Conservation (phyloP, 2,888 invertebrate genomes). For the Meganola albula region DNA sequence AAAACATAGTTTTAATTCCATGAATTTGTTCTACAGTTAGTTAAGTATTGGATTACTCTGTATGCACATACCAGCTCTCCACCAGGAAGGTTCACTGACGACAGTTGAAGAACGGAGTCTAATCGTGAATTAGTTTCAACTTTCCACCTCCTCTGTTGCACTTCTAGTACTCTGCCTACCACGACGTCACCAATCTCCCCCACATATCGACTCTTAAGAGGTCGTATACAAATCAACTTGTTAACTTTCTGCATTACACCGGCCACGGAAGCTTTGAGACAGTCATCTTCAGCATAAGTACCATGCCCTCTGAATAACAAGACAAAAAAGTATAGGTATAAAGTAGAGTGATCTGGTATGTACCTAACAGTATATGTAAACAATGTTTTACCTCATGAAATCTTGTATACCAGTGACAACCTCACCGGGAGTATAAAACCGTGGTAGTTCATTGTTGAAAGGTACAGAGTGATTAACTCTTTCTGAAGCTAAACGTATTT, state of each 20-base stretch:
- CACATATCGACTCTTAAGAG: conserved; percentile 92
- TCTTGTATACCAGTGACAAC: conserved; percentile 89
- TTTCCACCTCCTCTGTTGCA: conserved; percentile 96
- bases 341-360: background rate
- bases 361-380: background rate
- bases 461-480: conserved; percentile 79
- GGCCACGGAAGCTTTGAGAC: conserved; percentile 93
- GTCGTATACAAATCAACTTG: conserved; percentile 93
- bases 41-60: too few species aligned
- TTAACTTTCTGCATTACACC: conserved; percentile 97
- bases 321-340: conserved; percentile 4
- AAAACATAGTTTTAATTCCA: too few species aligned
- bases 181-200: conserved; percentile 98
- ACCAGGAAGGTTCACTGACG: conserved; percentile 98
- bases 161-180: conserved; percentile 95
- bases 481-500: conserved; percentile 80
- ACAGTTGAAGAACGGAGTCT: conserved; percentile 91
- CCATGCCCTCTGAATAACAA: conserved; percentile 90
- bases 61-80: conserved; percentile 92
- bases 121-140: conserved; percentile 94
- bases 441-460: conserved; percentile 77
- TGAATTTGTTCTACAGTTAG: background rate
- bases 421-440: conserved; percentile 91
- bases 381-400: conserved; percentile 84
- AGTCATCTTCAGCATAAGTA: conserved; percentile 91